Base-by-base conservation (phyloP, 1,140 invertebrate species). In the Bombus haemorrhoidalis region DNA sequence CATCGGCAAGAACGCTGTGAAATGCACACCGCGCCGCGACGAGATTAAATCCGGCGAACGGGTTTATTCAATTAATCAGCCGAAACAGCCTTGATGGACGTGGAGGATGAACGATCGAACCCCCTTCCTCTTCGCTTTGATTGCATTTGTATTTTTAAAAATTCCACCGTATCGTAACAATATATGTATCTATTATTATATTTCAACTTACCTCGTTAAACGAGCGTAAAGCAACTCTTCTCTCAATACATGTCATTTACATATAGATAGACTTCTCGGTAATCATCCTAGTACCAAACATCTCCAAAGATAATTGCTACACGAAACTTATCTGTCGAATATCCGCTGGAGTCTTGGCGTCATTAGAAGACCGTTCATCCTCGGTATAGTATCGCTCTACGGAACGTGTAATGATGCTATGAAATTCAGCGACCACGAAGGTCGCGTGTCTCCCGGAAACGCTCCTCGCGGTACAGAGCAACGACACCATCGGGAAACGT, bases 11-110 rank as follows among this genome's bases (percentile, higher is more conserved):
- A 18, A 53, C 47, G 18, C 72, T 3, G 18, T 39, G 57, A 64
- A 64, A n/a, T 18, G 59, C 34, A 69, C 9, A 69, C 37, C 68
- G 37, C 41, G n/a, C 3, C n/a, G 8, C 9, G 18, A 64, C 28
- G 5, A 53, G 47, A 53, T 59, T 39, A 62, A n/a, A 6, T 22
- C 10, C 37, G 47, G 6, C 32, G 1, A 37, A 32, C 59, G 34
- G 43, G 43, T 76, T 68, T 66, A 57, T 83, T 32, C 34, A 32
- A 64, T 75, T 64, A 66, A 75, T 75, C 41, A n/a, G 41, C 22
- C 43, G 62, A 53, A 53, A 53, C 47, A 53, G 18, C 18, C 5
- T 53, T 2, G 47, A 73, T 73, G 41, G 41, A 9, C 41, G n/a
- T 53, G 41, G 13, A n/a, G 41, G 9, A n/a, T 72, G 28, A 41